phyloP scores from a whole-genome alignment of 2,888 invertebrate genomes.

The Lissocephala sabroskyi region DNA sequence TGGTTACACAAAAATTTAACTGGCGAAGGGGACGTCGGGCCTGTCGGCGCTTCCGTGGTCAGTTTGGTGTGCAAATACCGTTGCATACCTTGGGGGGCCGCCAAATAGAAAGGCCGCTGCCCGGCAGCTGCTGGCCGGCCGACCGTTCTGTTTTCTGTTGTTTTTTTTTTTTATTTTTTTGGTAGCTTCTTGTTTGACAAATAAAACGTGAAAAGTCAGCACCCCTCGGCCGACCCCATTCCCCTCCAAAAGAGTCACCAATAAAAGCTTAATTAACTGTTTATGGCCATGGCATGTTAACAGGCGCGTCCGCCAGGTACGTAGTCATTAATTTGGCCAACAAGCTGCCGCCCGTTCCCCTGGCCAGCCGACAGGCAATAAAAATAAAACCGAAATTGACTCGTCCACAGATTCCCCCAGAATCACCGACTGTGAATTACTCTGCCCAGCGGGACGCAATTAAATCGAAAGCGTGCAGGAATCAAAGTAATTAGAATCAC shows the following conservation, averaged over 20 bases:
- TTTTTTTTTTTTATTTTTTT: conserved; percentile 48
- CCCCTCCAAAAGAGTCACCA: conserved; percentile 47
- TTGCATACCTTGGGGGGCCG: conserved; percentile 35
- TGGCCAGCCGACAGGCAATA: too few relatives aligned
- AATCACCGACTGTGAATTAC: too few relatives aligned
- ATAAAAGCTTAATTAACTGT: conserved; percentile 64
- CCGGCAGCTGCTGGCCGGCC: conserved; percentile 4
- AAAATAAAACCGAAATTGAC: too few relatives aligned
- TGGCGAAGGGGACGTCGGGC: neutral
- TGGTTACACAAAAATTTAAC: neutral
- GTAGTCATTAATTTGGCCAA: conserved; percentile 50
- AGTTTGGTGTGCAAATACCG: conserved; percentile 23
- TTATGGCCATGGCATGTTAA: conserved; percentile 58
- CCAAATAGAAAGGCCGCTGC: conserved; percentile 13
- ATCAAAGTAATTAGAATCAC: too few relatives aligned
- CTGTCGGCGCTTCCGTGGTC: neutral
- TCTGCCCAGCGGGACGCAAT: too few relatives aligned
- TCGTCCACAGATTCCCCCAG: too few relatives aligned
- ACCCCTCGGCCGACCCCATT: conserved; percentile 19
- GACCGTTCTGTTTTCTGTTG: conserved; percentile 49
- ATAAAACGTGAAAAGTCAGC: conserved; percentile 59
- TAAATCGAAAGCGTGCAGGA: too few relatives aligned
- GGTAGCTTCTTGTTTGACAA: conserved; percentile 47
- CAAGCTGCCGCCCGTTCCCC: too few relatives aligned
- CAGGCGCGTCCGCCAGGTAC: conserved; percentile 24